Evolutionary conservation across 2,888 invertebrate genomes (phyloP).

Genomic region (Digitonthophagus gazella): DNA sequence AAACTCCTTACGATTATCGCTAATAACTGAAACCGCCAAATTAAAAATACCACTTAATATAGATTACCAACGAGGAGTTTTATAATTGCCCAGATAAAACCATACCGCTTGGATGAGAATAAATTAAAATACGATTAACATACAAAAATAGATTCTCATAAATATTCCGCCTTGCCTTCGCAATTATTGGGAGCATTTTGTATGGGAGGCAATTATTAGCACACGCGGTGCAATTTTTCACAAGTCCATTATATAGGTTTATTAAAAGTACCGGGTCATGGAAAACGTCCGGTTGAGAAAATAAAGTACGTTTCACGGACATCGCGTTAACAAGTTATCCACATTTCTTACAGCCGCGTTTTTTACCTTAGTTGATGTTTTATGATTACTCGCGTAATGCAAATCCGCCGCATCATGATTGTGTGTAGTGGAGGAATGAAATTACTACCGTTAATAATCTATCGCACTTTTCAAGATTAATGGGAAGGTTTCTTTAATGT

Average conservation of each 20-base stretch:
- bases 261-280: not conserved
- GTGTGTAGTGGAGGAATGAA: not conserved
- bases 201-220: conserved; percentile 12
- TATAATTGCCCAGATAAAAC: conserved; percentile 11
- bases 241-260: not conserved
- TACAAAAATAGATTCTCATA: conserved; percentile 10
- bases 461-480: not conserved
- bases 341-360: not conserved
- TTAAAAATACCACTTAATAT: conserved; percentile 11
- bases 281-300: not conserved
- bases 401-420: not conserved
- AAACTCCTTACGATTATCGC: not conserved
- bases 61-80: conserved; percentile 5
- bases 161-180: conserved; percentile 2
- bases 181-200: conserved; percentile 17
- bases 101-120: conserved; percentile 3
- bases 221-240: conserved; percentile 11
- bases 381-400: not conserved
- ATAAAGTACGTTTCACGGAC: not conserved
- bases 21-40: conserved; percentile 5
- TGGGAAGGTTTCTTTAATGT: not conserved
- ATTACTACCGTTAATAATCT: not conserved
- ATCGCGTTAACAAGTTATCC: not conserved
- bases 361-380: not conserved
- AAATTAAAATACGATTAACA: conserved; percentile 16